Base-by-base conservation (phyloP, 2,888 invertebrate genomes). In the Trypoxylon attenuatum region DNA sequence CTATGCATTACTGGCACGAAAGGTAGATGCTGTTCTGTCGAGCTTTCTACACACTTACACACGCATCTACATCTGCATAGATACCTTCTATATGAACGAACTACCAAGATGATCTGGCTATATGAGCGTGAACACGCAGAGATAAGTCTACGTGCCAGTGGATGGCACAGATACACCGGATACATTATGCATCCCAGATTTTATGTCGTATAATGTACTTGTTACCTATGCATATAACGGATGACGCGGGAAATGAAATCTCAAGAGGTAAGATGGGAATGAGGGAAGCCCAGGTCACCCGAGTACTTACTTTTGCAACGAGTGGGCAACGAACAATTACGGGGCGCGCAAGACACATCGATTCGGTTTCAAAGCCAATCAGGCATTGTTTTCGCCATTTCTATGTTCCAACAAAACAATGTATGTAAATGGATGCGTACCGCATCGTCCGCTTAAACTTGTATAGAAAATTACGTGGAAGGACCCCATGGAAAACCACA, bases 111-210 rank as follows among this genome's bases (percentile, higher is more conserved):
- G 25, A 8, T 5, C 5, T 5, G 5, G 8, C 25, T 25, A 8
- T 8, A 25, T 25, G 5, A 25, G 5, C 25, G 60, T 25, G 70
- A 66, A 68, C 59, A 57, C 61, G 69, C 50, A 29, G 15, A 59
- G 29, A 59, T 54, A 60, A 60, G 57, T 66, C 54, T 54, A 62
- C 58, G 69, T 61, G 61, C 58, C 41, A 45, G 60, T 63, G 62
- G 66, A 57, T 69, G 64, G 63, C 72, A 74, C 75, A 71, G 73
- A 78, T 73, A 77, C 70, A 59, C 62, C 61, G 62, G 69, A 81
- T 83, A 74, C 80, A 82, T 83, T 82, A 82, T 82, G 82, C 82
- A 82, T 79, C 77, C 69, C 51, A 71, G 75, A 82, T 81, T 82
- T 81, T 77, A 79, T 74, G 73, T 68, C 58, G 76, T 71, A 80